Conservation (phyloP, 2,113 vertebrate species). For the Larimichthys crocea region DNA sequence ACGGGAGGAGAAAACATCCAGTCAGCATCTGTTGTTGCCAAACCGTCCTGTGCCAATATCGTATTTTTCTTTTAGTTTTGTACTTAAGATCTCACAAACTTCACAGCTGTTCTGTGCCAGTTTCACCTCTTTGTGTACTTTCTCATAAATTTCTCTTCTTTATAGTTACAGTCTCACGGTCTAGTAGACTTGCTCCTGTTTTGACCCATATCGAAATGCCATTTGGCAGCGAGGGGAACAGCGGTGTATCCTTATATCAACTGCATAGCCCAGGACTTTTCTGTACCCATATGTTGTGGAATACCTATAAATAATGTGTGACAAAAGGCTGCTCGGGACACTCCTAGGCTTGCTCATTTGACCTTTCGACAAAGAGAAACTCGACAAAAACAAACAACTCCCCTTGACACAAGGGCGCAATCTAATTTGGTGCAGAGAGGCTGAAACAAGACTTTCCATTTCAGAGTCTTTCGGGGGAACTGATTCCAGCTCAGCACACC, state of each 20-base stretch:
- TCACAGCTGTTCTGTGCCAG: not conserved
- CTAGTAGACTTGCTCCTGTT: constrained; percentile 16
- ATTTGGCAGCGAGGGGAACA: constrained; percentile 41
- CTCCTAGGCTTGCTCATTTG: constrained; percentile 58
- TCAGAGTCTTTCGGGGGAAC: constrained; percentile 61
- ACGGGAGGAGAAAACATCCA: constrained; percentile 40
- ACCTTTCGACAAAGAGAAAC: constrained; percentile 73
- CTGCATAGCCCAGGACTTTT: constrained; percentile 30
- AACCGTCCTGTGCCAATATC: constrained; percentile 30
- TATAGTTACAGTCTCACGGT: not conserved
- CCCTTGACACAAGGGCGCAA: constrained; percentile 78
- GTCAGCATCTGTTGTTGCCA: constrained; percentile 64
- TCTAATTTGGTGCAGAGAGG: constrained; percentile 72
- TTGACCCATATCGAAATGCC: constrained; percentile 46
- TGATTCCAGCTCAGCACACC: constrained; percentile 62
- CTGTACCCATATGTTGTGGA: constrained; percentile 46
- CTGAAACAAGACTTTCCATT: constrained; percentile 72
- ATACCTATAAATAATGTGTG: constrained; percentile 74
- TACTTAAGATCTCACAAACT: constrained; percentile 28
- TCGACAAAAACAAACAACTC: constrained; percentile 71
- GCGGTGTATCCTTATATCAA: constrained; percentile 51
- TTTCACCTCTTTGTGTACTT: not conserved
- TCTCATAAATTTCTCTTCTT: constrained; percentile 15
- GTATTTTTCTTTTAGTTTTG: constrained; percentile 39
- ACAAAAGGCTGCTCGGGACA: constrained; percentile 66